Evolutionary conservation across 2,888 invertebrate species (phyloP), one percentile per base, ranked within the genome.

Genomic region (Galerucella calmariensis): DNA sequence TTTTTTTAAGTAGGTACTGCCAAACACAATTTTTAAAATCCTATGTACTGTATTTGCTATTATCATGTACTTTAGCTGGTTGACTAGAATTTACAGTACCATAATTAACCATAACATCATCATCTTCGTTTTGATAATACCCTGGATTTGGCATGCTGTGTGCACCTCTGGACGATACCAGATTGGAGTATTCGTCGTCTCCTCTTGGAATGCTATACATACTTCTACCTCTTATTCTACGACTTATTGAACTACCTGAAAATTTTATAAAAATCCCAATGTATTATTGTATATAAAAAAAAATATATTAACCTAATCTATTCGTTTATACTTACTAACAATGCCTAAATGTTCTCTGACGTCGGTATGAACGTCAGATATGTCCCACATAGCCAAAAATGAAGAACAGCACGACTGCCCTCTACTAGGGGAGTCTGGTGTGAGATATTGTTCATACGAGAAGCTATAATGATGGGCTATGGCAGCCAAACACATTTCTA

Each of bases 401-500:
- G 96, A 94, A 65, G 92, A 91, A 82, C 95, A 94, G 86, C 95
- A 94, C 1, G 84, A 84, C 67, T 86, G 86, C 44, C 82, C 81
- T 44, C 75, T 73, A 51, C 53, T 51, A 35, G 80, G 77, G 27
- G 82, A 81, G 3, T 83, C 86, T 5, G 84, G 79, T 61, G 81
- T 92, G 82, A 94, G 91, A 85, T 92, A 98, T 58, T 96, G 95
- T 85, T 94, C 92, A 87, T 97, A 95, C n/a, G 97, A 95, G 87
- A 98, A 98, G 83, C 97, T 96, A 88, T 95, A 98, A 86, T 97
- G 96, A 87, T 98, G 98, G 0, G 97, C 98, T 35, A 98, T 92
- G 1, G 98, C 97, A 35, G 98, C 98, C 82, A 98, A 87, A 86
- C 98, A 97, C 98, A 98, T 98, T 90, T 98, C 98, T 84, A 98